phyloP scores from a whole-genome alignment of 2,888 invertebrate species.

The Myopa tessellatipennis region DNA sequence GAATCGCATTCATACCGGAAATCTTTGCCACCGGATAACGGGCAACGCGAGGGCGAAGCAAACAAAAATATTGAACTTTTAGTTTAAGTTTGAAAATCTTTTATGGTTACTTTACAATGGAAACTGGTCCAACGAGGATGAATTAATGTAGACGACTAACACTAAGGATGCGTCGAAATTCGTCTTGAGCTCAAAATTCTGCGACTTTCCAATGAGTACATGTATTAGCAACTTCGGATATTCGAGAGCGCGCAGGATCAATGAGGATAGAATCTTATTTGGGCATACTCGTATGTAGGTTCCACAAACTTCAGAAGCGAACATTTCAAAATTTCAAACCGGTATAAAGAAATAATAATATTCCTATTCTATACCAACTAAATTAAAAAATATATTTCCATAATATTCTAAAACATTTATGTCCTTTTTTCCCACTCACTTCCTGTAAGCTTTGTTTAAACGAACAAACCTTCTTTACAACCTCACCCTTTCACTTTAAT shows the following conservation, averaged over 20 bases:
- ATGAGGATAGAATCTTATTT: neutral
- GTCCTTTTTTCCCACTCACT: no score
- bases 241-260: neutral
- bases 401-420: no score
- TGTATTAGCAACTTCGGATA: neutral
- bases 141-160: slow-evolving; percentile 47
- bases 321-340: no score
- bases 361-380: no score
- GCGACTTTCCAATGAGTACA: slow-evolving; percentile 17
- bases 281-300: neutral
- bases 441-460: no score
- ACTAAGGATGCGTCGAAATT: slow-evolving; percentile 9
- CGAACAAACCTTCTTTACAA: no score
- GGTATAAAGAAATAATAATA: no score
- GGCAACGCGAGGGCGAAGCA: neutral
- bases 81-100: neutral
- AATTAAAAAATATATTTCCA: no score
- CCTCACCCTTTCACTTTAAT: neutral
- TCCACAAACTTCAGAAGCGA: slow-evolving; percentile 4
- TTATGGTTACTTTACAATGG: slow-evolving; percentile 17
- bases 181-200: neutral
- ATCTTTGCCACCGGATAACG: slow-evolving; percentile 13
- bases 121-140: slow-evolving; percentile 46
- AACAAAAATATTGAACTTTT: neutral
- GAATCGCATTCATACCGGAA: slow-evolving; percentile 30